Conservation (phyloP, 2,113 vertebrate species). For the Neodontobutis hainanensis region DNA sequence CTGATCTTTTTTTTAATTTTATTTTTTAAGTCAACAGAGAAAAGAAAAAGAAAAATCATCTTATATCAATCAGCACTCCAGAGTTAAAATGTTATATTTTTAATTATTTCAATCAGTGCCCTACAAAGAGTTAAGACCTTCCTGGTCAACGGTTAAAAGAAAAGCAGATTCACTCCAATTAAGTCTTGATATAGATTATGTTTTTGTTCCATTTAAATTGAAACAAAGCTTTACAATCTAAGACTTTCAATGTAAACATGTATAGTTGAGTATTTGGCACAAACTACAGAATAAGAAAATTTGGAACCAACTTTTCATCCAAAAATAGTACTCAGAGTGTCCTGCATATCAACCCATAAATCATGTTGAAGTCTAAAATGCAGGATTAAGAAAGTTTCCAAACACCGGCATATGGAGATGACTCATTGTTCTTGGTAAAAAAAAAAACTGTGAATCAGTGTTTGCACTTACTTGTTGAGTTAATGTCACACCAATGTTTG, state of each 20-base stretch:
- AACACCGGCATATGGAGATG: not conserved
- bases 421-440: not conserved
- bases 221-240: too few species aligned
- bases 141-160: too few species aligned
- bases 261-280: not conserved
- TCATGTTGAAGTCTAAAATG: not conserved
- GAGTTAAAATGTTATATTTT: too few species aligned
- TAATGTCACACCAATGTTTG: not conserved
- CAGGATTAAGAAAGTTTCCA: slow-evolving; percentile 9
- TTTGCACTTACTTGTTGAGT: not conserved
- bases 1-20: too few species aligned
- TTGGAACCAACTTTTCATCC: not conserved
- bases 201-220: too few species aligned
- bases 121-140: too few species aligned
- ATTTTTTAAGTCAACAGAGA: too few species aligned
- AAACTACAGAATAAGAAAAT: not conserved
- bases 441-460: not conserved
- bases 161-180: too few species aligned
- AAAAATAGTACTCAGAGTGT: slow-evolving; percentile 6
- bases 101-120: too few species aligned
- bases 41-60: too few species aligned
- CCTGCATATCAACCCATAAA: slow-evolving; percentile 3
- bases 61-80: too few species aligned
- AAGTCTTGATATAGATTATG: too few species aligned
- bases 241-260: not conserved